Conservation (phyloP, 2,888 invertebrate genomes). For the Halocaridina rubra region DNA sequence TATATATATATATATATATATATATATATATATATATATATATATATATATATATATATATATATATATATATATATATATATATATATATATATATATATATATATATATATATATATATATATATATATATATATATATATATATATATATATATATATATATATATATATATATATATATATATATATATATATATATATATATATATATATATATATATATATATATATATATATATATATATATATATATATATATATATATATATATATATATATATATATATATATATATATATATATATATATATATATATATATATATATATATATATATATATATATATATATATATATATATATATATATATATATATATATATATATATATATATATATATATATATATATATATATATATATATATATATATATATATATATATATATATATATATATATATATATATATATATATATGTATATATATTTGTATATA, state of each 20-base stretch:
- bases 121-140: not conserved
- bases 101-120: not conserved
- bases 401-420: not conserved
- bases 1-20: not conserved
- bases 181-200: not conserved
- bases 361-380: not conserved
- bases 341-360: not conserved
- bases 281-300: not conserved
- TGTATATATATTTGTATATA: not conserved
- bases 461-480: not conserved
- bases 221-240: not conserved
- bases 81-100: not conserved
- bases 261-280: not conserved
- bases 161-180: not conserved
- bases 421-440: not conserved
- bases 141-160: not conserved
- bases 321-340: not conserved
- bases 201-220: not conserved
- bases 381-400: not conserved
- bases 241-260: not conserved
- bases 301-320: not conserved
- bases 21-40: not conserved
- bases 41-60: not conserved
- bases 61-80: not conserved
- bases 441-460: not conserved